phyloP scores from a whole-genome alignment of 53 echinoderm and acorn worm species.

The Luidia sarsii region DNA sequence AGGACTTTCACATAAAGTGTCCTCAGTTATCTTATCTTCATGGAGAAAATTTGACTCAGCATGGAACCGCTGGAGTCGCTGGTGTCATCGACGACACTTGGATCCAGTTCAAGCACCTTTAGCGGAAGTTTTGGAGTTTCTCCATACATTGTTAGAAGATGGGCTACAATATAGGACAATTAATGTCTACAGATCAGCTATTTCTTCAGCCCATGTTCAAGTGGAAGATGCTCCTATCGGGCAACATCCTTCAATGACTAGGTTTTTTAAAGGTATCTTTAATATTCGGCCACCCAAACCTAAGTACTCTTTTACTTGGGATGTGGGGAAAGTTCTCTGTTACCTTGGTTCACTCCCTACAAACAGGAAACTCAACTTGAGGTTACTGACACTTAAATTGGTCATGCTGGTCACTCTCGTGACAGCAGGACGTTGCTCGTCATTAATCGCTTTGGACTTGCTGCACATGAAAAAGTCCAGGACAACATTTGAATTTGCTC shows the following conservation, averaged over 20 bases:
- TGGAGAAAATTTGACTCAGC: conserved; percentile 32
- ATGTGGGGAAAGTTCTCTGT: conserved; percentile 1
- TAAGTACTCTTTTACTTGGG: conserved; percentile 16
- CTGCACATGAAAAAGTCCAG: not conserved
- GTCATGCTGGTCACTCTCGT: conserved; percentile 22
- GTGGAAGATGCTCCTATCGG: conserved; percentile 7
- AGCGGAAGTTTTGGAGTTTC: too few species aligned
- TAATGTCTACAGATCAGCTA: conserved; percentile 29
- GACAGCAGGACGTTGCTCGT: conserved; percentile 8
- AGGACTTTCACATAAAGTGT: conserved; percentile 1
- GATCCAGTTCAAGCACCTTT: conserved; percentile 34
- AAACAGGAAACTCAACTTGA: not conserved
- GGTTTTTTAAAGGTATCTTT: too few species aligned
- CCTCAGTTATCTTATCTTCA: conserved; percentile 28
- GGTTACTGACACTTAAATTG: conserved; percentile 29
- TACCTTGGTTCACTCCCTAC: conserved; percentile 1
- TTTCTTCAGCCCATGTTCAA: not conserved
- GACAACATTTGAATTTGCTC: conserved; percentile 17
- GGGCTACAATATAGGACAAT: conserved; percentile 21
- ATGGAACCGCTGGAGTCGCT: not conserved
- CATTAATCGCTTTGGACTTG: not conserved
- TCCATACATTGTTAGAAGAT: conserved; percentile 7
- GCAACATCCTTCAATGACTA: too few species aligned
- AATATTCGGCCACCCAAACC: too few species aligned
- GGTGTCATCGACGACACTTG: conserved; percentile 23